Base-by-base conservation (phyloP, 2,888 invertebrate species). In the Eremobia ochroleuca region DNA sequence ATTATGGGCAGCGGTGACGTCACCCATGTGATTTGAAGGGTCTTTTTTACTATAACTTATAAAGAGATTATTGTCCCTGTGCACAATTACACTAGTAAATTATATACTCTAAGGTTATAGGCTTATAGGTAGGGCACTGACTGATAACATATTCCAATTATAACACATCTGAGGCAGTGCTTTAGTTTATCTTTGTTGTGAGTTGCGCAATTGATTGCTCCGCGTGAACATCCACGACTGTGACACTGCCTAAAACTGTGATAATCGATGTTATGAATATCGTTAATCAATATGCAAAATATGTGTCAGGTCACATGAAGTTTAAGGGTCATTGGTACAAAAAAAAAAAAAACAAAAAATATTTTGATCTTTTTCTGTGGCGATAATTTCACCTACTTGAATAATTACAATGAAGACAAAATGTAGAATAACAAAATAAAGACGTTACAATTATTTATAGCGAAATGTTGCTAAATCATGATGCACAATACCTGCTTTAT, bases 131-230 rank as follows among this genome's bases (percentile, higher is more conserved):
- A 77, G 83, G 81, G 77, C 77, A 80, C 65, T 89, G 87, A 87
- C 87, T 83, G 87, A 88, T 87, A 85, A 81, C 55, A 37, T 78
- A 76, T 81, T 77, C 85, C 75, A 87, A 79, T 87, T 79, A 85
- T 85, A 85, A 79, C 77, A 69, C 73, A 70, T 73, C 58, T 75
- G 76, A 77, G 73, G 46, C 65, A 70, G 62, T 69, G 72, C 73
- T 76, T 40, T 71, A 43, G 67, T 62, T 85, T 87, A 87, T 86
- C 79, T 68, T 81, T 76, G 68, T 82, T 85, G 58, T 77, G 71
- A 71, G 58, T 83, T 73, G 65, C 71, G 58, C 31, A 74, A 83
- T 76, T 67, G 49, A 83, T 77, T 62, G 55, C 67, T 40, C 18
- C 43, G 66, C 70, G 40, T 76, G 76, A 18, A 49, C 55, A 71